Evolutionary conservation across 2,797 vertebrate genomes (phyloP).

Genomic region (Poeciliopsis infans): DNA sequence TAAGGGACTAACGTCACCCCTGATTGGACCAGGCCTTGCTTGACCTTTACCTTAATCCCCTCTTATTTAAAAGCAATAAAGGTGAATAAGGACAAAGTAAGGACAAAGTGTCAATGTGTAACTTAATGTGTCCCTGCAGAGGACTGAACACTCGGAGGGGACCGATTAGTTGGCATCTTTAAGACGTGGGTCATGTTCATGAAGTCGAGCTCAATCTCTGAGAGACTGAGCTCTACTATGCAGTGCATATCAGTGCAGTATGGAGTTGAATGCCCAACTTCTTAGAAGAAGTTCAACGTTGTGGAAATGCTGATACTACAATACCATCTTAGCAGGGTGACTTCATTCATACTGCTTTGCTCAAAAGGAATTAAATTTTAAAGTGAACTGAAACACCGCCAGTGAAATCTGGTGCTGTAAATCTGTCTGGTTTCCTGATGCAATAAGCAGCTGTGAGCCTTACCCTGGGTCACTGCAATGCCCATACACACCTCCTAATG

Average conservation of each 20-base stretch:
- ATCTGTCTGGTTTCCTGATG: background rate
- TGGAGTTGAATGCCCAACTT: background rate
- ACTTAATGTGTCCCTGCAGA: background rate
- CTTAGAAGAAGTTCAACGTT: background rate
- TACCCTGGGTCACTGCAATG: background rate
- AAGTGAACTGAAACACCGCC: background rate
- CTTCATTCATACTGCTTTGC: background rate
- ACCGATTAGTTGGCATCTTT: background rate
- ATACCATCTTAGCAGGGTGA: background rate
- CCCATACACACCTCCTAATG: background rate
- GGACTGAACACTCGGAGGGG: background rate
- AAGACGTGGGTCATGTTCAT: background rate
- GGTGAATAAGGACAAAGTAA: background rate
- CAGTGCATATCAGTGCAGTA: background rate
- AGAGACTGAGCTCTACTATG: background rate
- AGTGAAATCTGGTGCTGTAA: background rate
- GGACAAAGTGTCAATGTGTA: background rate
- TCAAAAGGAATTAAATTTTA: background rate
- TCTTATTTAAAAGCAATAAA: background rate
- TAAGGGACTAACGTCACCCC: background rate
- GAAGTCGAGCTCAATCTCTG: background rate
- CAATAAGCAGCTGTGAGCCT: background rate
- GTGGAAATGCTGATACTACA: background rate
- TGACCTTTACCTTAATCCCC: background rate
- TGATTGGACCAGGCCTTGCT: background rate